phyloP scores from a whole-genome alignment of 2,888 invertebrate species.

The Monochamus alternatus region DNA sequence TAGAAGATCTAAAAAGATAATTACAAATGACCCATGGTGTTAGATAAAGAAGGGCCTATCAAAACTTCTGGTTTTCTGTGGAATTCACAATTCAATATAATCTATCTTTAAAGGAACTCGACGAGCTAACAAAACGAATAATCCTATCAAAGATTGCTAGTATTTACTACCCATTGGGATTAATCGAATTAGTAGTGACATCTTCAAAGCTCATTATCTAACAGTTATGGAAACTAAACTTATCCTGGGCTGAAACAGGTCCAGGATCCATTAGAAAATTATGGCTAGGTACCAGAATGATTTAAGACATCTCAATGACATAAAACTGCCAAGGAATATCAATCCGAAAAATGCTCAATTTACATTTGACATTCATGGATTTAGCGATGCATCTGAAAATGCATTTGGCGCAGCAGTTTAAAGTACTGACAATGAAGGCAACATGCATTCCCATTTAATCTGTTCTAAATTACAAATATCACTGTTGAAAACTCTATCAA shows the following conservation, averaged over 20 bases:
- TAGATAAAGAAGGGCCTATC: conserved; percentile 6
- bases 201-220: conserved; percentile 2
- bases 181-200: not conserved
- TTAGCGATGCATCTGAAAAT: conserved; percentile 9
- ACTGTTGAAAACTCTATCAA: conserved; percentile 8
- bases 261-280: not conserved
- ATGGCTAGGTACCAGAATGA: not conserved
- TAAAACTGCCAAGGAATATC: not conserved
- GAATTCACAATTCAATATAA: not conserved
- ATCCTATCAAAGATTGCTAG: not conserved
- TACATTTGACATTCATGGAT: conserved; percentile 18
- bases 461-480: conserved; percentile 25
- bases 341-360: not conserved
- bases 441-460: not conserved
- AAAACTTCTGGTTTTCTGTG: not conserved
- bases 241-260: conserved; percentile 2
- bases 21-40: not conserved
- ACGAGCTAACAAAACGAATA: not conserved
- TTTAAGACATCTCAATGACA: not conserved
- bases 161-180: not conserved
- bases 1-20: not conserved
- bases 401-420: conserved; percentile 28
- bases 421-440: not conserved
- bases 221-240: not conserved
- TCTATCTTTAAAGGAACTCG: not conserved